These are phyloP conservation scores for Drosophila multiciliata DNA, from an alignment of 2,888 invertebrate species.

Conservation along the genomic window DNA sequence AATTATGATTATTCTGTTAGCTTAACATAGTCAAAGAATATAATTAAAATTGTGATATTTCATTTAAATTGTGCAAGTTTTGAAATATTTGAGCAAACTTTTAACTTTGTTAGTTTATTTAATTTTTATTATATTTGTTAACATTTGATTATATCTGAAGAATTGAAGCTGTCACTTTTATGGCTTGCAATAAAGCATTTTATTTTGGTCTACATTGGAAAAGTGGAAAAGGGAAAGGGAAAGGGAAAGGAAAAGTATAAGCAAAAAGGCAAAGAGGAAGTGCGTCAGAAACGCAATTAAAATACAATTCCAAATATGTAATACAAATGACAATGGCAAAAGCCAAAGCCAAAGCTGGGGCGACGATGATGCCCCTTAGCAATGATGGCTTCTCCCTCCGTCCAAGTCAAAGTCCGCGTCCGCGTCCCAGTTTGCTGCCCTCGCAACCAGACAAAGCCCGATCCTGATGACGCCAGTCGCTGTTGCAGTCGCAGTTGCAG, in stretches of 20 bases:
- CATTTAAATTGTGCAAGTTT: background rate
- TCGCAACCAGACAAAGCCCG: slow-evolving; percentile 41
- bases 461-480: slow-evolving; percentile 39
- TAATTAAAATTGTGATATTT: background rate
- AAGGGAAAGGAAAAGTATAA: background rate
- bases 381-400: background rate
- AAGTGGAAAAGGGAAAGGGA: background rate
- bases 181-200: slow-evolving; percentile 3
- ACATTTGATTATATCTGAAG: background rate
- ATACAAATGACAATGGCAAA: slow-evolving; percentile 29
- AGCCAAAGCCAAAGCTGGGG: slow-evolving; percentile 1
- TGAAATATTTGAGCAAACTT: background rate
- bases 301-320: slow-evolving; percentile 46
- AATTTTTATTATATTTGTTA: background rate
- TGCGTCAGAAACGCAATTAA: slow-evolving; percentile 56
- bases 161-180: background rate
- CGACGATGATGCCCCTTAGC: slow-evolving; percentile 4
- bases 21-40: too few species aligned
- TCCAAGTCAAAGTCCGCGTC: slow-evolving; percentile 4
- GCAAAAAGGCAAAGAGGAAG: slow-evolving; percentile 7
- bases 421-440: slow-evolving; percentile 14
- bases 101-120: background rate
- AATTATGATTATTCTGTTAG: background rate
- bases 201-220: background rate
- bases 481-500: slow-evolving; percentile 27